Percentiles rank a stretch among this genome's conserved stretches.
Conservation (phyloP, 2,888 invertebrate genomes). For the Liposcelis brunnea region DNA sequence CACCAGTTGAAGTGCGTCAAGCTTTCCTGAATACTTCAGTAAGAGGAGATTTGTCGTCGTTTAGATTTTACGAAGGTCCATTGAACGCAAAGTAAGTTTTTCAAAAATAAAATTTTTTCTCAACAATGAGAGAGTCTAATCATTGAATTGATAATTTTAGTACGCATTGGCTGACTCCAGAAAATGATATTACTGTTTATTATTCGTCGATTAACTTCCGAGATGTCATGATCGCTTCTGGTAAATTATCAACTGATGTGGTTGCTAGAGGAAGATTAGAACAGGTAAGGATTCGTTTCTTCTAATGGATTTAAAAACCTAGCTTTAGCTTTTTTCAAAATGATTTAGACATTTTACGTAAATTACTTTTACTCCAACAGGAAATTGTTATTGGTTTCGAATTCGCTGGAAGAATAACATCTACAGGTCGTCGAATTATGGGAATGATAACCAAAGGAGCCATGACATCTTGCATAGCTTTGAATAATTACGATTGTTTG, state of each 20-base stretch:
- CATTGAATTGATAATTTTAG: not conserved
- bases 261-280: slow-evolving; percentile 46
- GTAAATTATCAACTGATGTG: slow-evolving; percentile 69
- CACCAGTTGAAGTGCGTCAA: slow-evolving; percentile 37
- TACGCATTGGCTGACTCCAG: not conserved
- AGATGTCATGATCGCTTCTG: slow-evolving; percentile 87
- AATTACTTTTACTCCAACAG: slow-evolving; percentile 13
- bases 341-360: not conserved
- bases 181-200: slow-evolving; percentile 35
- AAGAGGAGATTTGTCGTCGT: slow-evolving; percentile 69
- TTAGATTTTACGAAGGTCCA: slow-evolving; percentile 67
- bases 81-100: slow-evolving; percentile 19
- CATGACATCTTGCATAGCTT: slow-evolving; percentile 32
- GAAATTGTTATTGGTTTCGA: slow-evolving; percentile 42
- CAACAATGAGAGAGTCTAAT: slow-evolving; percentile 1
- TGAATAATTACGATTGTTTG: slow-evolving; percentile 20
- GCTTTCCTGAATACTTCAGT: slow-evolving; percentile 59
- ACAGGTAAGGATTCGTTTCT: slow-evolving; percentile 44
- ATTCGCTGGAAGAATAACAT: slow-evolving; percentile 29
- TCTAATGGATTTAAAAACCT: too few species aligned
- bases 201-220: slow-evolving; percentile 81
- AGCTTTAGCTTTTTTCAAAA: too few species aligned
- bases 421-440: slow-evolving; percentile 28
- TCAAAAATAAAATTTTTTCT: slow-evolving; percentile 9
- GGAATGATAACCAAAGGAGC: slow-evolving; percentile 28